phyloP scores from a whole-genome alignment of 1,140 invertebrate genomes.

The Andricus grossulariae region DNA sequence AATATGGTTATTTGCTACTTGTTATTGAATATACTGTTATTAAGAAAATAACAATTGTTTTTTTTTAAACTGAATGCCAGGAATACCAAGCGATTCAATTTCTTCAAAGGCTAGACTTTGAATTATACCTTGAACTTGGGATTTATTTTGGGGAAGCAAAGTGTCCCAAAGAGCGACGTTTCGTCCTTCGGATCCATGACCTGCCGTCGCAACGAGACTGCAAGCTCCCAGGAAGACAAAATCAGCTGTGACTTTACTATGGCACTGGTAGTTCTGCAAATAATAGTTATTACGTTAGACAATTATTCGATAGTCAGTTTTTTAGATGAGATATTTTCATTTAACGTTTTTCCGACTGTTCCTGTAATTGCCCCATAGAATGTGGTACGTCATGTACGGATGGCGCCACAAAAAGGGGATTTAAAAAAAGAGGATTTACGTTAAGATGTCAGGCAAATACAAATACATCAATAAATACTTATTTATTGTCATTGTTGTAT shows the following conservation, averaged over 20 bases:
- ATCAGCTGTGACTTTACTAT: conserved; percentile 97
- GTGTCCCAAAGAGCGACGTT: conserved; percentile 99
- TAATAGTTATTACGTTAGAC: conserved; percentile 51
- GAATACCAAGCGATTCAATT: not conserved
- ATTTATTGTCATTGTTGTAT: too few species aligned
- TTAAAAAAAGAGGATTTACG: too few species aligned
- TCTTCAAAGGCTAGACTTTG: conserved; percentile 8
- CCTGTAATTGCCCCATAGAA: too few species aligned
- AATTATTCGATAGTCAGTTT: not conserved
- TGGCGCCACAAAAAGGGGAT: too few species aligned
- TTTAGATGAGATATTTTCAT: too few species aligned
- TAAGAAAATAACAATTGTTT: too few species aligned
- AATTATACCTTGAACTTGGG: conserved; percentile 87
- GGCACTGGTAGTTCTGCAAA: conserved; percentile 94
- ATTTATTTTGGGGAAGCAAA: conserved; percentile 94
- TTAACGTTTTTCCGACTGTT: too few species aligned
- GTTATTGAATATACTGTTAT: not conserved
- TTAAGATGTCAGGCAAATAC: too few species aligned
- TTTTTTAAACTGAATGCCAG: not conserved
- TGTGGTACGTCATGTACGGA: too few species aligned
- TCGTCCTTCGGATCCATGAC: conserved; percentile 96
- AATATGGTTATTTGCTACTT: not conserved
- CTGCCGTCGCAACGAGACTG: conserved; percentile 97
- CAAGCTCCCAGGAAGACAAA: conserved; percentile 98
- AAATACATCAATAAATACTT: too few species aligned